These are phyloP conservation scores for Urocitellus parryii DNA, from an alignment of 2,113 vertebrate species.

Conservation along the genomic window DNA sequence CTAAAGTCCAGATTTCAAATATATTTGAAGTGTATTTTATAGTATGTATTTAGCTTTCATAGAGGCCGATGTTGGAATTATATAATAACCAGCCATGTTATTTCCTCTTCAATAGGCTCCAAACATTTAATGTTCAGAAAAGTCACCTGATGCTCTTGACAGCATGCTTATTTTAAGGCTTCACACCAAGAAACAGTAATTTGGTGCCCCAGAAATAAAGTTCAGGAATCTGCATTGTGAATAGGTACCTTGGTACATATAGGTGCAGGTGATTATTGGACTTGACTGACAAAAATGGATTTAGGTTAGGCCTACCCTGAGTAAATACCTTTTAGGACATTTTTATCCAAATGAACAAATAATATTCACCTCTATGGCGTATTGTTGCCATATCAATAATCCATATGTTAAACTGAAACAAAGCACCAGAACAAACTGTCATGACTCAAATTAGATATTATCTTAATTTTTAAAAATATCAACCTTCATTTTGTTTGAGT, in stretches of 20 bases:
- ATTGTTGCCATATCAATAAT: not conserved
- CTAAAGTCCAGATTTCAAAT: not conserved
- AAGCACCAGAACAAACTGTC: not conserved
- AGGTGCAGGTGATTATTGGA: not conserved
- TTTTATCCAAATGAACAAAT: not conserved
- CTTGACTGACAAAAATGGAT: not conserved
- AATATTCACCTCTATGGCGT: not conserved
- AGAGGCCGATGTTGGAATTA: not conserved
- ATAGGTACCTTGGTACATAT: not conserved
- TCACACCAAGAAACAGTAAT: not conserved
- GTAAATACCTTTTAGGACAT: not conserved
- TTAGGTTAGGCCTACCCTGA: not conserved
- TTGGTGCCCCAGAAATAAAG: not conserved
- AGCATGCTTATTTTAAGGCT: not conserved
- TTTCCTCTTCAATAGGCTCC: not conserved
- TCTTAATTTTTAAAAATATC: not conserved
- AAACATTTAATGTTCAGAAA: slow-evolving; percentile 8
- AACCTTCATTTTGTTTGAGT: not conserved
- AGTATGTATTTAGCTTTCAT: not conserved
- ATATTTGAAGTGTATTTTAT: not conserved
- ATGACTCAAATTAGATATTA: not conserved
- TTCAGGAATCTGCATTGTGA: not conserved
- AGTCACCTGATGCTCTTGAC: not conserved
- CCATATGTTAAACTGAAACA: not conserved
- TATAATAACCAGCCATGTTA: not conserved